Evolutionary conservation across 2,888 invertebrate genomes (phyloP).

Genomic region (Autographa pulchrina): DNA sequence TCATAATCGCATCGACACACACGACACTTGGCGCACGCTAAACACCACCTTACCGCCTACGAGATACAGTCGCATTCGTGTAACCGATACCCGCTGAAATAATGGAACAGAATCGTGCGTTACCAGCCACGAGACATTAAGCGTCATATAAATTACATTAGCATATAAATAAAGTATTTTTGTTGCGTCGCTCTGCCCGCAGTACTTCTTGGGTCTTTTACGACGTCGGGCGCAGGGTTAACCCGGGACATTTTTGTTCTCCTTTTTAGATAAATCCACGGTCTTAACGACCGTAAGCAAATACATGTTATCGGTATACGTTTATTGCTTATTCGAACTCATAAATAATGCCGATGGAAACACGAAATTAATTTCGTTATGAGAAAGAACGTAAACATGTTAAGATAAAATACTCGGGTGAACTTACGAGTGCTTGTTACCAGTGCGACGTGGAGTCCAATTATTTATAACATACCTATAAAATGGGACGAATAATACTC

Average conservation of each 20-base stretch:
- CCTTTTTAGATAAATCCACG: constrained; percentile 88
- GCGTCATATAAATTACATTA: constrained; percentile 90
- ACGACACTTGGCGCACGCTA: constrained; percentile 71
- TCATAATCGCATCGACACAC: constrained; percentile 89
- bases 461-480: constrained; percentile 67
- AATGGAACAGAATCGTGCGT: constrained; percentile 88
- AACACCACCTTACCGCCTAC: constrained; percentile 75
- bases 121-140: constrained; percentile 89
- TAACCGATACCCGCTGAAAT: constrained; percentile 68
- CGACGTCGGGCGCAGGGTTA: constrained; percentile 82
- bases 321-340: constrained; percentile 88
- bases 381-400: constrained; percentile 77
- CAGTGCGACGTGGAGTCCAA: constrained; percentile 60
- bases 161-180: constrained; percentile 90
- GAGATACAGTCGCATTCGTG: constrained; percentile 70
- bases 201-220: constrained; percentile 84
- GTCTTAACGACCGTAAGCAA: constrained; percentile 87
- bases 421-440: constrained; percentile 64
- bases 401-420: constrained; percentile 71
- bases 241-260: constrained; percentile 86
- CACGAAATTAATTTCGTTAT: constrained; percentile 86
- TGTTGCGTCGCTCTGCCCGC: constrained; percentile 82
- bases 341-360: constrained; percentile 86
- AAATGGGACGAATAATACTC: constrained; percentile 51
- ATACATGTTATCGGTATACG: constrained; percentile 87